These are phyloP conservation scores for Campopleginae sp. DNA, from an alignment of 2,888 invertebrate species.

Conservation along the genomic window DNA sequence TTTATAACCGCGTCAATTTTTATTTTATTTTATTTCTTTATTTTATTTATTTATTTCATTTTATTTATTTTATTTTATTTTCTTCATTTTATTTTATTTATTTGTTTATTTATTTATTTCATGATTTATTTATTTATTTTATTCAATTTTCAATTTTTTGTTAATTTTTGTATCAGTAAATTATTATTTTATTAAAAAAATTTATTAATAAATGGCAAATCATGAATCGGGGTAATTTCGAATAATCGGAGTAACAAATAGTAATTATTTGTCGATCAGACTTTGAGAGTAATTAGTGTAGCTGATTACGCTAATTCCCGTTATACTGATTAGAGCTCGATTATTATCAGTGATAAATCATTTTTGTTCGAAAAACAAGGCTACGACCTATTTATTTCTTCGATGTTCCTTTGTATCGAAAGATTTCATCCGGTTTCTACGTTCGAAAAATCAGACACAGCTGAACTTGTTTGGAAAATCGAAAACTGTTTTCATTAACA, in stretches of 20 bases:
- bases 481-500: background rate
- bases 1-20: background rate
- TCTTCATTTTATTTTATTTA: too few relatives aligned
- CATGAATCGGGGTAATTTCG: too few relatives aligned
- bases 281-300: background rate
- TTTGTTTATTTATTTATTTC: too few relatives aligned
- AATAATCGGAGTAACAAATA: background rate
- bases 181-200: too few relatives aligned
- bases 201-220: too few relatives aligned
- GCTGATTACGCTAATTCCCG: background rate
- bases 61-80: too few relatives aligned
- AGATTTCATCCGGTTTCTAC: too few relatives aligned
- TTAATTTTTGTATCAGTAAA: background rate
- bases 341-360: background rate
- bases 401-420: background rate
- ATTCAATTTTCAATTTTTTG: background rate
- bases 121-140: too few relatives aligned
- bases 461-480: conserved; percentile 19
- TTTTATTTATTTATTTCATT: too few relatives aligned
- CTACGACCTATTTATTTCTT: conserved; percentile 4
- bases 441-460: too few relatives aligned
- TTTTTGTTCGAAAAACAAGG: background rate
- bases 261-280: background rate
- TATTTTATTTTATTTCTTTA: background rate
- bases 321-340: background rate